Conservation (phyloP, 2,888 invertebrate genomes). For the Catocala sponsa region DNA sequence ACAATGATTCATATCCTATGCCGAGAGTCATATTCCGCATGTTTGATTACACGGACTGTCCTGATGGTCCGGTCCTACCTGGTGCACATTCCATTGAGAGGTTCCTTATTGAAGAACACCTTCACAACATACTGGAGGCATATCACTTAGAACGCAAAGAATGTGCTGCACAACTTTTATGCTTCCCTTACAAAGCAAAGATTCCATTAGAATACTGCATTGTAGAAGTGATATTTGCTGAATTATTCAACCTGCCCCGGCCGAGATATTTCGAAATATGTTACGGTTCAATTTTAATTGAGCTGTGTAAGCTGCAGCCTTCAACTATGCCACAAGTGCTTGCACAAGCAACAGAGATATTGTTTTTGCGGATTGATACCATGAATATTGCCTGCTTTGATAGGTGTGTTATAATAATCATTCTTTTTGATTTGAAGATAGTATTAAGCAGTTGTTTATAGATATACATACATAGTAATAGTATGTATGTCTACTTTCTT, state of each 20-base stretch:
- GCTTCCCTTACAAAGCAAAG: slow-evolving; percentile 97
- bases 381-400: slow-evolving; percentile 99
- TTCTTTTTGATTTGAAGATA: background rate
- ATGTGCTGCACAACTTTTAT: slow-evolving; percentile 96
- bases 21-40: slow-evolving; percentile 98
- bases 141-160: slow-evolving; percentile 97
- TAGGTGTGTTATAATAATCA: slow-evolving; percentile 82
- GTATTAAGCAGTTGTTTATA: background rate
- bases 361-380: slow-evolving; percentile 97
- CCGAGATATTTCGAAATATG: slow-evolving; percentile 96
- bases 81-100: slow-evolving; percentile 99
- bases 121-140: slow-evolving; percentile 97
- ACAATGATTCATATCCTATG: slow-evolving; percentile 96
- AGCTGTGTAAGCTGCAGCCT: slow-evolving; percentile 98
- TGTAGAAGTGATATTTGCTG: slow-evolving; percentile 98
- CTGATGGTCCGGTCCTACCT: slow-evolving; percentile 96
- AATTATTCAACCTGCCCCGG: slow-evolving; percentile 97
- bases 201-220: slow-evolving; percentile 99
- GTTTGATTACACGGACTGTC: slow-evolving; percentile 99
- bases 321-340: slow-evolving; percentile 99
- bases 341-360: slow-evolving; percentile 98
- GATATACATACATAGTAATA: too few species aligned
- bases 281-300: slow-evolving; percentile 98
- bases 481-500: too few species aligned
- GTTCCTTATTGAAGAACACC: slow-evolving; percentile 98